A percentile compares a stretch with the other conserved stretches of the same genome.
Evolutionary conservation across 2,113 vertebrate species (phyloP).

Genomic region (Osmerus eperlanus): DNA sequence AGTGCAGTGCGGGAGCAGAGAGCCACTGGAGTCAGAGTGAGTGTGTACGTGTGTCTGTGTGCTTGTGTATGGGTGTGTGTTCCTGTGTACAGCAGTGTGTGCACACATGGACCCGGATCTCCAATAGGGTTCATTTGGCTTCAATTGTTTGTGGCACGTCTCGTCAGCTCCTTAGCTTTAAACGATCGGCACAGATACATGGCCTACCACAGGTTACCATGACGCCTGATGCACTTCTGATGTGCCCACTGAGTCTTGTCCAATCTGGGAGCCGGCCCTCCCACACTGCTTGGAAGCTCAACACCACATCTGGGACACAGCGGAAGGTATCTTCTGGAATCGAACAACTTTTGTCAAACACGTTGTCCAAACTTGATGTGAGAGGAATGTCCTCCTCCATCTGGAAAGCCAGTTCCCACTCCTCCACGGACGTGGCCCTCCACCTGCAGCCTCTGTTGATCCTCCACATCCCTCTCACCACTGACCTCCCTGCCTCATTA

Average conservation of each 20-base stretch:
- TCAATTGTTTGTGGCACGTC: constrained; percentile 68
- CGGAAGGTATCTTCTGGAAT: constrained; percentile 37
- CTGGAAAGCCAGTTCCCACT: too few relatives aligned
- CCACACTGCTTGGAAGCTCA: constrained; percentile 17
- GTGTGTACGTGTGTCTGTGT: background rate
- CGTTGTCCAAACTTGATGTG: background rate
- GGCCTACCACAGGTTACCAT: constrained; percentile 74
- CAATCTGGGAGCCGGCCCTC: constrained; percentile 15
- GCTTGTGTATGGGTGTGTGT: constrained; percentile 2
- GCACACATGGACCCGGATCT: constrained; percentile 45
- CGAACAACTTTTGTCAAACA: background rate
- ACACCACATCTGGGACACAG: constrained; percentile 8
- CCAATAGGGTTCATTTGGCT: constrained; percentile 62
- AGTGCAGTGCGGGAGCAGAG: constrained; percentile 17
- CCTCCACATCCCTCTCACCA: too few relatives aligned
- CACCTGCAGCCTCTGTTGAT: too few relatives aligned
- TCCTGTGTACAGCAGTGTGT: background rate
- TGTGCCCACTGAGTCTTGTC: constrained; percentile 60
- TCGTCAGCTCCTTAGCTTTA: constrained; percentile 64
- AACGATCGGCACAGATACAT: constrained; percentile 57
- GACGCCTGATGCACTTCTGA: constrained; percentile 66
- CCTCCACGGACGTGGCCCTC: too few relatives aligned
- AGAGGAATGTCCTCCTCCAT: too few relatives aligned
- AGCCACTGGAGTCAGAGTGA: background rate
- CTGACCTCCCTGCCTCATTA: too few relatives aligned